Percentiles rank a stretch among this genome's conserved stretches.
These are phyloP conservation scores for Drosophila pectinifera DNA, from an alignment of 1,140 invertebrate genomes.

Conservation along the genomic window DNA sequence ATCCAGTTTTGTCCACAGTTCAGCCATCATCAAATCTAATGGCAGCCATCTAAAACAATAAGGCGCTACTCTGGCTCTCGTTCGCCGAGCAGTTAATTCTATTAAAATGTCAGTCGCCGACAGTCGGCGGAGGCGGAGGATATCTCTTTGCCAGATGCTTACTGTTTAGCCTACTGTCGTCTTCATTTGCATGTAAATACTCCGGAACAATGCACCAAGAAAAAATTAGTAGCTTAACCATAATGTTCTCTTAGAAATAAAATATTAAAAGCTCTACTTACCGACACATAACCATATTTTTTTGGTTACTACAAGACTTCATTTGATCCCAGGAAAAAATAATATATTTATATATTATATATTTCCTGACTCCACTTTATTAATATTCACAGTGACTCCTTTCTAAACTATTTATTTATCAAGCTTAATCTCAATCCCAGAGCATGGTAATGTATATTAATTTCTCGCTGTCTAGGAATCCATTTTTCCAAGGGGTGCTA, in stretches of 20 bases:
- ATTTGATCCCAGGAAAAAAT: too few relatives aligned
- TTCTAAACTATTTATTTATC: not conserved
- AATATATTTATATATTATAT: too few relatives aligned
- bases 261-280: not conserved
- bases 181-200: constrained; percentile 73
- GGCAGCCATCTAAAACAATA: constrained; percentile 70
- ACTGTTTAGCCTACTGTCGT: constrained; percentile 38
- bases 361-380: too few relatives aligned
- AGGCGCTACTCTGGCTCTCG: constrained; percentile 22
- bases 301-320: not conserved
- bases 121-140: constrained; percentile 5
- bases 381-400: too few relatives aligned
- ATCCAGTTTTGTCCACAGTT: constrained; percentile 30
- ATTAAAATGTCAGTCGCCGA: constrained; percentile 67
- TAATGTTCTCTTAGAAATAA: not conserved
- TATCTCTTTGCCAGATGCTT: constrained; percentile 33
- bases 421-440: too few relatives aligned
- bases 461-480: not conserved
- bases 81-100: constrained; percentile 66
- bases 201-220: not conserved
- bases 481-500: too few relatives aligned
- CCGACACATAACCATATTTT: too few relatives aligned
- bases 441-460: too few relatives aligned
- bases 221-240: not conserved
- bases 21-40: constrained; percentile 61